These are phyloP conservation scores for Misgurnus anguillicaudatus DNA, from an alignment of 2,113 vertebrate genomes.

Conservation along the genomic window DNA sequence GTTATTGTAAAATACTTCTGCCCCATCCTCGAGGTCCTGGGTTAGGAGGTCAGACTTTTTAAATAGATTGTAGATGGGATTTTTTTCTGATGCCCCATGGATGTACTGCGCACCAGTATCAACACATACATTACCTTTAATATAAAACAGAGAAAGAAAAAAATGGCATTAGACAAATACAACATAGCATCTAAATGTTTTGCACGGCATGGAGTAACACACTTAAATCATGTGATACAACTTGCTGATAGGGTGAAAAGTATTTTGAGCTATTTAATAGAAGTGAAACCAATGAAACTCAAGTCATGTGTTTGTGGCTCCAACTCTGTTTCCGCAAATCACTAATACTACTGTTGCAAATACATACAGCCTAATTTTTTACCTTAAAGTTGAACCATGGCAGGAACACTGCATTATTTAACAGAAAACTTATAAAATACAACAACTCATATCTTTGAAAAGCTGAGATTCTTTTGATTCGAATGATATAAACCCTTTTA, in stretches of 20 bases:
- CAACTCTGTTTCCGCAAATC: neutral
- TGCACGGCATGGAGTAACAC: neutral
- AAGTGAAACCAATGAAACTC: neutral
- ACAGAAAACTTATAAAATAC: too few species aligned
- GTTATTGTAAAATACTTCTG: constrained; percentile 37
- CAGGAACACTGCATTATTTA: too few species aligned
- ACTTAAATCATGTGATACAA: neutral
- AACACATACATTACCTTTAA: constrained; percentile 50
- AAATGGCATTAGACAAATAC: neutral
- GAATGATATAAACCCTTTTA: too few species aligned
- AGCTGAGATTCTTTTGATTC: too few species aligned
- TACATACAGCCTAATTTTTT: too few species aligned
- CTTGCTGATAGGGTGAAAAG: neutral
- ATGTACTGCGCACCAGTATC: constrained; percentile 59
- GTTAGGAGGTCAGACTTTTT: constrained; percentile 50
- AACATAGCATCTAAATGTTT: neutral
- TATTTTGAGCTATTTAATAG: neutral
- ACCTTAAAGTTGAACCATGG: too few species aligned
- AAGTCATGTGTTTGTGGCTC: neutral
- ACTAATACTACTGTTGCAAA: neutral
- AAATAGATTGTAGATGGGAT: constrained; percentile 54
- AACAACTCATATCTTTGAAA: too few species aligned
- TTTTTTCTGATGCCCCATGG: constrained; percentile 54
- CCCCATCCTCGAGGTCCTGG: constrained; percentile 36
- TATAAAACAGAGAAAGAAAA: constrained; percentile 1